Conservation (phyloP, 2,113 vertebrate species). For the Bombycilla garrulus region DNA sequence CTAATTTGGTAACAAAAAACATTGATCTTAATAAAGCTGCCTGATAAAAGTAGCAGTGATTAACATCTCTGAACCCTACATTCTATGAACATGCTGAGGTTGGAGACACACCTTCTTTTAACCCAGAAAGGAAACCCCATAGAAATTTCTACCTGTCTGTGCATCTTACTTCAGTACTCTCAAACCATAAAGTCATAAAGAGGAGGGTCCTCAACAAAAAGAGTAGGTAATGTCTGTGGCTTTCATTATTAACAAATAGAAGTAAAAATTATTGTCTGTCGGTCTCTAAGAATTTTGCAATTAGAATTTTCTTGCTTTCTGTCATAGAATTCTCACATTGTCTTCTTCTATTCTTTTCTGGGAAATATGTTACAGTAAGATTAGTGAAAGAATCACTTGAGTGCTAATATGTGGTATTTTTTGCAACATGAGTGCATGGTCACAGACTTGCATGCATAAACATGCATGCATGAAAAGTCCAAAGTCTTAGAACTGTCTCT, state of each 20-base stretch:
- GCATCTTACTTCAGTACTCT: constrained; percentile 29
- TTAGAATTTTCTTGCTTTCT: not conserved
- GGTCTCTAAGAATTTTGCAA: not conserved
- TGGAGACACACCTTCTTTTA: not conserved
- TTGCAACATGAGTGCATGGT: not conserved
- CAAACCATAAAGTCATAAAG: not conserved
- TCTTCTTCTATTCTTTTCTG: not conserved
- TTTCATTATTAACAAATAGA: not conserved
- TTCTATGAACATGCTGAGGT: constrained; percentile 30
- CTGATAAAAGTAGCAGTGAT: constrained; percentile 82
- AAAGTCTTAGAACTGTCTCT: not conserved
- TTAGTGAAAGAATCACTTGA: not conserved
- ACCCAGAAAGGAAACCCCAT: constrained; percentile 44
- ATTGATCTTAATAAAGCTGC: constrained; percentile 87
- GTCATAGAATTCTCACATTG: not conserved
- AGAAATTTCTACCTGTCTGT: constrained; percentile 38
- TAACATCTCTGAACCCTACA: constrained; percentile 66
- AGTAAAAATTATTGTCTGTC: not conserved
- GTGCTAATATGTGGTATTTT: not conserved
- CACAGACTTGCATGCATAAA: not conserved
- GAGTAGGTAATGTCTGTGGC: not conserved
- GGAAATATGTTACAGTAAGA: not conserved
- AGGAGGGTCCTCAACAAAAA: not conserved
- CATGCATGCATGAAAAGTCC: accelerated
- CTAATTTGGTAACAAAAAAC: constrained; percentile 82